Base-by-base conservation (phyloP, 2,888 invertebrate species). In the Chrysolina americana region DNA sequence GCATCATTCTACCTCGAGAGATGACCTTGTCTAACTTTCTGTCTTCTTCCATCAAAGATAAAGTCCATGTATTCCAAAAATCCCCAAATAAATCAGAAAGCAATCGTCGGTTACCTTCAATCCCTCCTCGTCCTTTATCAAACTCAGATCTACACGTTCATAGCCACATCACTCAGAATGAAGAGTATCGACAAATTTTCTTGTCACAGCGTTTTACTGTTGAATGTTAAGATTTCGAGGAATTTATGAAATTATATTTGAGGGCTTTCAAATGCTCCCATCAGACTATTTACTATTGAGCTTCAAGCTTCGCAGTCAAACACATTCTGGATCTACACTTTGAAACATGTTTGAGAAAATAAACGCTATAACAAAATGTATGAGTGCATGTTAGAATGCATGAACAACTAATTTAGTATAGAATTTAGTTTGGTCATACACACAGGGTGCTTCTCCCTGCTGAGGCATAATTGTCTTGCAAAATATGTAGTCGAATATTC, bases 181-280 rank as follows among this genome's bases (percentile, higher is more conserved):
- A 59, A 10, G 19, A 53, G 19, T 59, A 5, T 59, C 59, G 15
- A 21, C 17, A 17, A 53, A 19, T 19, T 53, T 59, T 59, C n/a
- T n/a, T 36, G 36, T 15, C 59, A 36, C n/a, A 10, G 13, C 28
- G 59, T 59, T 59, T 36, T n/a, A 28, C 9, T 59, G 36, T 59
- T 59, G 36, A 59, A 59, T 59, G 36, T 28, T n/a, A n/a, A 59
- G n/a, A n/a, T 36, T n/a, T 36, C 13, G n/a, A 59, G 5, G 8
- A n/a, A n/a, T 59, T 59, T 59, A 75, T 75, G 72, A 75, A 75
- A 75, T 75, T 41, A 70, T 73, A 73, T 73, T 73, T 68, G 66
- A 74, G 68, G 71, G 72, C 71, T 75, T 75, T 72, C 72, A 75
- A 69, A 70, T 50, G 72, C 75, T 68, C 71, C 75, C 72, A 69